These are phyloP conservation scores for Psylliodes chrysocephalus DNA, from an alignment of 2,888 invertebrate genomes.

Conservation along the genomic window DNA sequence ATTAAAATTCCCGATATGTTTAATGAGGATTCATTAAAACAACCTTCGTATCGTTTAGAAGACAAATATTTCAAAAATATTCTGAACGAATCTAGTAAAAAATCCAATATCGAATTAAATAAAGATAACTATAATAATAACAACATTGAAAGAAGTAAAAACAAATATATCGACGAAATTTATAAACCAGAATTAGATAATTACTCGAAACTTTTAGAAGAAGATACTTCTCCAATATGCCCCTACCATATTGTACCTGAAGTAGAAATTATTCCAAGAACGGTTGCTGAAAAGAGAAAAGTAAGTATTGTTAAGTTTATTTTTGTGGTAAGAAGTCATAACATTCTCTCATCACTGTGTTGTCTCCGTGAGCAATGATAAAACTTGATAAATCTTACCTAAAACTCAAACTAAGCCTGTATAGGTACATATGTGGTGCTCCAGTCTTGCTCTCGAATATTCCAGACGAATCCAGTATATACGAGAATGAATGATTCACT, in stretches of 20 bases:
- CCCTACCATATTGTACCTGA: slow-evolving; percentile 53
- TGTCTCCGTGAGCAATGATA: too few relatives aligned
- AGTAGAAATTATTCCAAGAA: slow-evolving; percentile 45
- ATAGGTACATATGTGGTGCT: too few relatives aligned
- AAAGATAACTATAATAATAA: not conserved
- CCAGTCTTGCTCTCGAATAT: too few relatives aligned
- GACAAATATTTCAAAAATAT: slow-evolving; percentile 39
- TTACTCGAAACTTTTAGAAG: too few relatives aligned
- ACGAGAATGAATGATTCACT: too few relatives aligned
- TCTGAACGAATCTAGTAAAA: slow-evolving; percentile 20
- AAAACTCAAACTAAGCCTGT: too few relatives aligned
- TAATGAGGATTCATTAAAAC: slow-evolving; percentile 44
- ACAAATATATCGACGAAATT: not conserved
- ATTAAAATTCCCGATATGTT: slow-evolving; percentile 64
- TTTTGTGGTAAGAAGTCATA: too few relatives aligned
- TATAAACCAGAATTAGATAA: not conserved
- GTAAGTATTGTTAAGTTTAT: too few relatives aligned
- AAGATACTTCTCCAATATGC: slow-evolving; percentile 56
- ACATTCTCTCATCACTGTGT: too few relatives aligned
- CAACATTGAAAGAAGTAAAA: slow-evolving; percentile 2
- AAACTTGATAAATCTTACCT: too few relatives aligned
- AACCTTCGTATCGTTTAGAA: slow-evolving; percentile 11
- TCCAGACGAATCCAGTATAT: too few relatives aligned
- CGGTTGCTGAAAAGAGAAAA: slow-evolving; percentile 47
- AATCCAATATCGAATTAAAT: not conserved